phyloP scores from a whole-genome alignment of 92 coral and sea anemone genomes.

The Scolanthus callimorphus region DNA sequence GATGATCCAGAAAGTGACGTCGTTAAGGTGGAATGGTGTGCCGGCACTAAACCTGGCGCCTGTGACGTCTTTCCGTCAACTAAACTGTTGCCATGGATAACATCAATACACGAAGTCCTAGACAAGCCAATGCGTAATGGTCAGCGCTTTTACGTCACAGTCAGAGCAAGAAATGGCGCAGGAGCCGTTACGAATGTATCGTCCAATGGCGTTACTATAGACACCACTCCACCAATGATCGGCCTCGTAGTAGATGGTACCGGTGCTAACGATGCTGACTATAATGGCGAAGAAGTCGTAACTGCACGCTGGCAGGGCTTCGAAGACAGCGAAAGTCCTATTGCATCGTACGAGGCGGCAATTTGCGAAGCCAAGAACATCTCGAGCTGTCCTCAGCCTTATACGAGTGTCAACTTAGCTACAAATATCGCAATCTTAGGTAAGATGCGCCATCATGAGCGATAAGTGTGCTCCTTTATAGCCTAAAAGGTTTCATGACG shows the following conservation, averaged over 20 bases:
- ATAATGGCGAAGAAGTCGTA: conserved; percentile 58
- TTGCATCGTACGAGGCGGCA: conserved; percentile 59
- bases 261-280: conserved; percentile 50
- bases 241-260: conserved; percentile 72
- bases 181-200: conserved; percentile 55
- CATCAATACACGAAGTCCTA: conserved; percentile 40
- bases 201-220: conserved; percentile 87
- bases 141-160: conserved; percentile 63
- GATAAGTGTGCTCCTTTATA: too few relatives aligned
- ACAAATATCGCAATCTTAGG: conserved; percentile 61
- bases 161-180: conserved; percentile 89
- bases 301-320: conserved; percentile 70
- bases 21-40: conserved; percentile 71
- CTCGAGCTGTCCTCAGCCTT: conserved; percentile 71
- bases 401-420: conserved; percentile 45
- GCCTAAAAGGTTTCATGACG: too few relatives aligned
- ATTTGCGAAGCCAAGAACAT: conserved; percentile 69
- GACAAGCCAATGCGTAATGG: conserved; percentile 53
- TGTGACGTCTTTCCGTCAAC: conserved; percentile 53
- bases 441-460: too few relatives aligned
- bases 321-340: conserved; percentile 74
- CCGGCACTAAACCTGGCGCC: conserved; percentile 56
- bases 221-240: conserved; percentile 68
- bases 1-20: conserved; percentile 96
- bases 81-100: conserved; percentile 17